Evolutionary conservation across 2,888 invertebrate genomes (phyloP).

Genomic region (Brassicogethes aeneus): DNA sequence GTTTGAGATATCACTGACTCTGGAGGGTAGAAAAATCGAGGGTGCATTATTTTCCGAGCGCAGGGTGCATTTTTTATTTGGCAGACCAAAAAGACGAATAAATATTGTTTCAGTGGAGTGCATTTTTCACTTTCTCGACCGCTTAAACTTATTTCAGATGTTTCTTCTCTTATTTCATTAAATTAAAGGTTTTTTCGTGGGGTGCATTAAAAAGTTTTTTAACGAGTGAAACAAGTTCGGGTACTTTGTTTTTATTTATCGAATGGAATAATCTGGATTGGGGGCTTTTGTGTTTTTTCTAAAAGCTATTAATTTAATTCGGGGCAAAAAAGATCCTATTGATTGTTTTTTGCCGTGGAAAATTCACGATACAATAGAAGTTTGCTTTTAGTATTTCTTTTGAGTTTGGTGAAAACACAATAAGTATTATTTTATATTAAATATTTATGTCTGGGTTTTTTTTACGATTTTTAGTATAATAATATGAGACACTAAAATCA

Average conservation of each 20-base stretch:
- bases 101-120: slow-evolving; percentile 39
- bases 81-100: slow-evolving; percentile 32
- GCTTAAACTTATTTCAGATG: slow-evolving; percentile 13
- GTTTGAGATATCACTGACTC: slow-evolving; percentile 20
- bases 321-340: too few species aligned
- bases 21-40: slow-evolving; percentile 28
- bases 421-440: too few species aligned
- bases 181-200: neutral
- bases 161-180: neutral
- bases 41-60: slow-evolving; percentile 30
- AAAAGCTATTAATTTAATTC: neutral
- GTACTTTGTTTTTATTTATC: neutral
- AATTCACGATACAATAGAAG: too few species aligned
- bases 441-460: too few species aligned
- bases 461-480: too few species aligned
- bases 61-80: slow-evolving; percentile 40
- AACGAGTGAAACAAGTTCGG: neutral
- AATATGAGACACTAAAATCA: too few species aligned
- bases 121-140: slow-evolving; percentile 33
- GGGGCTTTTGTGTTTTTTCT: neutral
- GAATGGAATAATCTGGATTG: neutral
- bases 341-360: too few species aligned
- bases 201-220: neutral
- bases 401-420: too few species aligned
- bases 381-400: too few species aligned